Evolutionary conservation across 92 coral and sea anemone species (phyloP).

Genomic region (Parazoanthus swiftii): DNA sequence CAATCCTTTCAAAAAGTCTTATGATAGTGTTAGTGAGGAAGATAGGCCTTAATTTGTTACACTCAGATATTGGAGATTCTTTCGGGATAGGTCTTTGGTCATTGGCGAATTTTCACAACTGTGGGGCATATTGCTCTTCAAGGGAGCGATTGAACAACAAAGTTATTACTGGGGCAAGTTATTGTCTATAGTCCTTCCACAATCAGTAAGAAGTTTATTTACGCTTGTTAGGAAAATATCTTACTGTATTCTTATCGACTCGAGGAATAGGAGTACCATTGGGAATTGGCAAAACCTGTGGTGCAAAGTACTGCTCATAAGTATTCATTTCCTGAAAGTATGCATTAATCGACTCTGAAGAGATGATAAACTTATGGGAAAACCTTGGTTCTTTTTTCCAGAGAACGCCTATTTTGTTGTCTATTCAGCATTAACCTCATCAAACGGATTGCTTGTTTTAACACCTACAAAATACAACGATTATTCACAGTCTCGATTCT

Average conservation of each 20-base stretch:
- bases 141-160: slow-evolving; percentile 9
- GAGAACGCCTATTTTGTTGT: too few species aligned
- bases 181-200: slow-evolving; percentile 32
- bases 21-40: slow-evolving; percentile 16
- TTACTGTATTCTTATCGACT: too few species aligned
- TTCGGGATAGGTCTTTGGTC: neutral
- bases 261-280: slow-evolving; percentile 47
- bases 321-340: slow-evolving; percentile 53
- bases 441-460: too few species aligned
- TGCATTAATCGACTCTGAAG: slow-evolving; percentile 47
- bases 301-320: neutral
- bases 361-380: slow-evolving; percentile 31
- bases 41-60: too few species aligned
- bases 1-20: slow-evolving; percentile 44
- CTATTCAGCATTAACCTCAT: too few species aligned
- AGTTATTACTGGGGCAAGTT: slow-evolving; percentile 40
- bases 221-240: neutral
- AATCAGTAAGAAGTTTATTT: slow-evolving; percentile 38
- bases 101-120: too few species aligned
- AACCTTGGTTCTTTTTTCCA: slow-evolving; percentile 32
- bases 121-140: slow-evolving; percentile 12
- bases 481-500: too few species aligned
- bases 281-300: too few species aligned
- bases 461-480: too few species aligned
- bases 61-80: slow-evolving; percentile 27